These are phyloP conservation scores for Platyscapa corneri DNA, from an alignment of 1,140 invertebrate species.

Conservation along the genomic window DNA sequence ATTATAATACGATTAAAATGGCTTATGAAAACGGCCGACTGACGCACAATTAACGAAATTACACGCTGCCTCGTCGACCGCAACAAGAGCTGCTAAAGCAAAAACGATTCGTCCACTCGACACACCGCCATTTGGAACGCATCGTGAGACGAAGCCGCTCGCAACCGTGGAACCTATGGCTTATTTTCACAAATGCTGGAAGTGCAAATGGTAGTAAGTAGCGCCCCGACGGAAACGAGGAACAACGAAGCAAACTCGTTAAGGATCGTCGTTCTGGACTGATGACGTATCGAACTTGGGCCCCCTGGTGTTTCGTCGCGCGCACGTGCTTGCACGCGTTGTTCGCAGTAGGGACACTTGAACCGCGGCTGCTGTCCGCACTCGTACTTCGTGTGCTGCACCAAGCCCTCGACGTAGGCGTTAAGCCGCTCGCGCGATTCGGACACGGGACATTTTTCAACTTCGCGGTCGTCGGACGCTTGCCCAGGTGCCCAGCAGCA, in stretches of 20 bases:
- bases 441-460: neutral
- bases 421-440: conserved; percentile 7
- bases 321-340: conserved; percentile 54
- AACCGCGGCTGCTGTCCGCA: conserved; percentile 77
- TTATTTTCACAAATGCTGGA: no score
- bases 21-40: no score
- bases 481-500: neutral
- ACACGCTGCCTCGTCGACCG: no score
- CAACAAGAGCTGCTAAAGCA: no score
- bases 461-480: neutral
- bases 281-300: conserved; percentile 37
- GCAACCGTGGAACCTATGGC: no score
- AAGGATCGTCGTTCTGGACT: conserved; percentile 5
- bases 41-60: no score
- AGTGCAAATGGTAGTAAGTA: no score
- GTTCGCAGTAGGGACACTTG: conserved; percentile 49
- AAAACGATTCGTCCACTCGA: no score
- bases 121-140: neutral
- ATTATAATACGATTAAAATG: no score
- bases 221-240: no score
- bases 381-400: conserved; percentile 76
- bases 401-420: conserved; percentile 72
- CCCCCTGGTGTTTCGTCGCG: conserved; percentile 61
- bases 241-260: no score
- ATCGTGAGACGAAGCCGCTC: no score